Evolutionary conservation across 2,888 invertebrate genomes (phyloP).

Genomic region (Cerceris ruficornis): DNA sequence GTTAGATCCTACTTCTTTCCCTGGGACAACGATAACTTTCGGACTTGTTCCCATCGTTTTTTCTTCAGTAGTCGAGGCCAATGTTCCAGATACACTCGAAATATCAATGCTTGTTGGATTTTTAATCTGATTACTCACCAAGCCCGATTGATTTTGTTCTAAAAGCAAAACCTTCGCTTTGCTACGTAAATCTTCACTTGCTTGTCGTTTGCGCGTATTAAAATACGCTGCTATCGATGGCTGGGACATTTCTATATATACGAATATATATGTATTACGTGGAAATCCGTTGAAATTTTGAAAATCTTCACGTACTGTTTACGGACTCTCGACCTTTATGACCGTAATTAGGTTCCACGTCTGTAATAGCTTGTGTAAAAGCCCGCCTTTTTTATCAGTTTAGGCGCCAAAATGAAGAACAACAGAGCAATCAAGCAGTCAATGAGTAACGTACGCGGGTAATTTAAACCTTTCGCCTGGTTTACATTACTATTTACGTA

Average conservation of each 20-base stretch:
- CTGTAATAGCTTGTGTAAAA: background rate
- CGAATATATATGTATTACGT: constrained; percentile 37
- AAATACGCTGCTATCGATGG: constrained; percentile 90
- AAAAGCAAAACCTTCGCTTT: constrained; percentile 81
- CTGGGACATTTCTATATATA: constrained; percentile 87
- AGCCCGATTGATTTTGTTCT: constrained; percentile 76
- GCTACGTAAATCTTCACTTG: constrained; percentile 85
- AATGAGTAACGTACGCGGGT: background rate
- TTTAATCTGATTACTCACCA: constrained; percentile 38
- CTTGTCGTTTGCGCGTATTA: constrained; percentile 89
- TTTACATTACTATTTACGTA: background rate
- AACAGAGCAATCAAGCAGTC: background rate
- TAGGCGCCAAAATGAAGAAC: constrained; percentile 46
- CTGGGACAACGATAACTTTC: constrained; percentile 52
- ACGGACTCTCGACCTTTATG: background rate
- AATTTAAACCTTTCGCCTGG: constrained; percentile 6
- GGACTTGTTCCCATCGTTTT: constrained; percentile 52
- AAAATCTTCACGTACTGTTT: constrained; percentile 19
- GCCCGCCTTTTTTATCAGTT: constrained; percentile 56
- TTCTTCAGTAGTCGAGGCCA: constrained; percentile 53
- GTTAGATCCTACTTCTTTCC: constrained; percentile 9
- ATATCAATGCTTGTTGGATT: constrained; percentile 18
- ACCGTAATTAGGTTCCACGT: background rate
- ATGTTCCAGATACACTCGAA: constrained; percentile 19
- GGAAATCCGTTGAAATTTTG: constrained; percentile 42